These are phyloP conservation scores for Oncorhynchus kisutch DNA, from an alignment of 2,113 vertebrate genomes.

Conservation along the genomic window DNA sequence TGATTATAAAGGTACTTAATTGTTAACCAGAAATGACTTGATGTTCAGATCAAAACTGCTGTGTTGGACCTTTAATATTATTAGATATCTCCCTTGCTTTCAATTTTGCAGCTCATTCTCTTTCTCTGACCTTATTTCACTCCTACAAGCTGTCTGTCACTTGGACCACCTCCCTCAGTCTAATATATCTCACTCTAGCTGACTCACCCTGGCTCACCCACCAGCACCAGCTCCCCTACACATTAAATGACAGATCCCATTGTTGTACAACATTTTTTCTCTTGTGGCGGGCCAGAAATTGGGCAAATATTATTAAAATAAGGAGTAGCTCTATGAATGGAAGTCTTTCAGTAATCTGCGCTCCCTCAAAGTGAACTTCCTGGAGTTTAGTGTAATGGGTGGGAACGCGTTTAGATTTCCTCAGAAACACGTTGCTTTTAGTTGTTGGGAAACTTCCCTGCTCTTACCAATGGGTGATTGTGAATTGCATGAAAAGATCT, in stretches of 20 bases:
- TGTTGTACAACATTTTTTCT: background rate
- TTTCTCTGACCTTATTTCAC: background rate
- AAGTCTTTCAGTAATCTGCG: background rate
- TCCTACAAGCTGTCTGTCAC: no score
- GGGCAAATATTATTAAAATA: background rate
- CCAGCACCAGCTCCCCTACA: no score
- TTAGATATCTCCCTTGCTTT: background rate
- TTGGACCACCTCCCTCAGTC: background rate
- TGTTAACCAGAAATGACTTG: no score
- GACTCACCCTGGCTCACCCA: background rate
- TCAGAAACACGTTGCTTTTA: background rate
- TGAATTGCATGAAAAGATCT: conserved; percentile 26
- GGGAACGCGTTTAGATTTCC: background rate
- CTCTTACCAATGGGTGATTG: conserved; percentile 77
- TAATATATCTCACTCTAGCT: background rate
- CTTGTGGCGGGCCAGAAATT: background rate
- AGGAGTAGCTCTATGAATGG: conserved; percentile 2
- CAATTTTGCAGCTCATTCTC: background rate
- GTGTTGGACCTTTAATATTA: no score
- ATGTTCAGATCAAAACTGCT: no score
- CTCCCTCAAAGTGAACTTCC: background rate
- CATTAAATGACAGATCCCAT: background rate
- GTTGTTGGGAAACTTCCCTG: conserved; percentile 2
- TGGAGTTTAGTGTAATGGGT: background rate
- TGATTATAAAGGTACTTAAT: no score